Evolutionary conservation across 2,797 vertebrate species (phyloP).

Genomic region (Paramormyrops hopkinsi): DNA sequence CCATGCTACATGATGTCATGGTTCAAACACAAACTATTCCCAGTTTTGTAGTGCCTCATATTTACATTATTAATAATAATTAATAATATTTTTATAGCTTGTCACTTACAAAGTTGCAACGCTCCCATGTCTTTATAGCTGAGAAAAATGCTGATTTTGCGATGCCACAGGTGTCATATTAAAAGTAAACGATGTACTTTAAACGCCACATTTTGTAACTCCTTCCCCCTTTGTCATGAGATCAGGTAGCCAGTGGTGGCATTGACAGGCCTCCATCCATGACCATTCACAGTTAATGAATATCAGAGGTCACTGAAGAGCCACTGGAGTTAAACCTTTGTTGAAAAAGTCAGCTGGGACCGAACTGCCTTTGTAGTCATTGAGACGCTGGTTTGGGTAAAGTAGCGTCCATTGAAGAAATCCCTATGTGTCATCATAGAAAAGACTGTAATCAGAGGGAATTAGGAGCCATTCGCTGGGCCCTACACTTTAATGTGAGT

Average conservation of each 20-base stretch:
- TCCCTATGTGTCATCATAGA: background rate
- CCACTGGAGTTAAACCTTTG: background rate
- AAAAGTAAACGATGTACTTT: background rate
- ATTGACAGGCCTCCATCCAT: background rate
- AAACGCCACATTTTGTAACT: background rate
- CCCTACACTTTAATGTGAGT: slow-evolving; percentile 6
- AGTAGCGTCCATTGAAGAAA: background rate
- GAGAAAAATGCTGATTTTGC: background rate
- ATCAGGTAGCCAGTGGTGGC: background rate
- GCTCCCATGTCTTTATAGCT: background rate
- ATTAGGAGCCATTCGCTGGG: background rate
- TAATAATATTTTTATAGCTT: background rate
- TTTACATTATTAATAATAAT: background rate
- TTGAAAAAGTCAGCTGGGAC: background rate
- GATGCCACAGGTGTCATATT: background rate
- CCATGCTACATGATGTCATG: background rate
- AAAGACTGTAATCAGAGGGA: background rate
- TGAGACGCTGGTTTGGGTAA: background rate
- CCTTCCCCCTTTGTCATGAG: background rate
- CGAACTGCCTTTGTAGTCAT: background rate
- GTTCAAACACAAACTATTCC: background rate
- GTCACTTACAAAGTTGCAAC: background rate
- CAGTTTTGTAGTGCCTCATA: background rate
- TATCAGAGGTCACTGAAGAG: background rate
- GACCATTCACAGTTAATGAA: background rate